Base-by-base conservation (phyloP, 2,888 invertebrate genomes). In the Sialis lutaria region DNA sequence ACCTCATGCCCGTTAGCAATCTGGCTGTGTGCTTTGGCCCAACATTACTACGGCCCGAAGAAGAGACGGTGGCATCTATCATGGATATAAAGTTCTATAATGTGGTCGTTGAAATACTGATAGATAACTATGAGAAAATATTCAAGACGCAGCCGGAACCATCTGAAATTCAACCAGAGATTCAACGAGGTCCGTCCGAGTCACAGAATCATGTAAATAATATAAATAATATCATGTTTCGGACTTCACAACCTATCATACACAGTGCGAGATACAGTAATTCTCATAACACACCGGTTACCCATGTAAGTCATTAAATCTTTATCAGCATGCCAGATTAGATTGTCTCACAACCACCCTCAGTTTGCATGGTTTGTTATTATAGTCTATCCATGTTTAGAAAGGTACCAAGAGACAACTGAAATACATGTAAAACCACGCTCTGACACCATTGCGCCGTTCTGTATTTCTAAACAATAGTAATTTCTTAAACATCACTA, bases 71-170 rank as follows among this genome's bases (percentile, higher is more conserved):
- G 50, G 95, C 97, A 49, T 91, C 95, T 60, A 96, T 98, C 60
- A 85, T 97, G 75, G 95, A 98, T 68, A 88, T 97, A 56, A 98
- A 98, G 71, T 98, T 97, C 73, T 93, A 92, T 70, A 97, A 97
- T 69, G 90, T 97, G 60, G 90, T 97, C 53, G 92, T 97, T 48
- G 96, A 97, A 72, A 89, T 96, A 61, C 74, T 97, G 53, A 88
- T 97, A 50, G 87, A 89, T 57, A 86, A 90, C 65, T 86, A 80
- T 63, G 81, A 86, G 48, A 75, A 76, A 64, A 80, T 82, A 56
- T 79, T 79, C 58, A 74, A 73, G 57, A 63, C 61, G 32, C 64
- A 68, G 51, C 72, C 72, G 1, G 64, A 65, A 33, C 53, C 58
- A 9, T 52, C 52, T 41, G 60, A 59, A 43, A 47, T 49, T 6